These are phyloP conservation scores for Collichthys lucidus DNA, from an alignment of 2,113 vertebrate species.

Conservation along the genomic window DNA sequence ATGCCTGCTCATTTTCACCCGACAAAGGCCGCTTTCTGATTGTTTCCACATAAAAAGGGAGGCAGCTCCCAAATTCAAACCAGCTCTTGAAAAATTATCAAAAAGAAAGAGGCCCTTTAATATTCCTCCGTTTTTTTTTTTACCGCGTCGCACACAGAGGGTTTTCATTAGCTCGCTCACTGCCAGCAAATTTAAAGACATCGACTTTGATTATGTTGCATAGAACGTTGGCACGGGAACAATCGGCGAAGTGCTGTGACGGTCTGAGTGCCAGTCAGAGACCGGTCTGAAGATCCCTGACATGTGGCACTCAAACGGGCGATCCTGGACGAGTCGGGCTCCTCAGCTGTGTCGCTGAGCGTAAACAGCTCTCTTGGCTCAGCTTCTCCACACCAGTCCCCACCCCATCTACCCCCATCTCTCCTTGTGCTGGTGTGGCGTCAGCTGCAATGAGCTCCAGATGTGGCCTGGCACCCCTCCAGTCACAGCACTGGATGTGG, in stretches of 20 bases:
- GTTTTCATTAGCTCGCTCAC: slow-evolving; percentile 79
- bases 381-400: slow-evolving; percentile 35
- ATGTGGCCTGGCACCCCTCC: slow-evolving; percentile 83
- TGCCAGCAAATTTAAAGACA: slow-evolving; percentile 72
- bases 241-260: slow-evolving; percentile 53
- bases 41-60: slow-evolving; percentile 73
- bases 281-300: slow-evolving; percentile 36
- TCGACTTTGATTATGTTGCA: slow-evolving; percentile 73
- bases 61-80: slow-evolving; percentile 72
- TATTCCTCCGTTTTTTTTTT: slow-evolving; percentile 69
- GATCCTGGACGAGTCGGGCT: slow-evolving; percentile 36
- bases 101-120: slow-evolving; percentile 69
- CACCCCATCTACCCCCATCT: slow-evolving; percentile 46
- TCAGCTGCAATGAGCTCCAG: slow-evolving; percentile 88
- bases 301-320: slow-evolving; percentile 45
- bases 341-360: slow-evolving; percentile 67
- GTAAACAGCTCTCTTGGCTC: slow-evolving; percentile 74
- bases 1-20: slow-evolving; percentile 60
- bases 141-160: slow-evolving; percentile 69
- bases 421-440: slow-evolving; percentile 80
- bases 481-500: slow-evolving; percentile 82
- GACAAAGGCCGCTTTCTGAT: slow-evolving; percentile 43
- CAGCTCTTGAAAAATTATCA: slow-evolving; percentile 75
- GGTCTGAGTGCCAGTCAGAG: slow-evolving; percentile 38
- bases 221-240: slow-evolving; percentile 67